Conservation (phyloP, 2,888 invertebrate species). For the Epirrhoe tristata region DNA sequence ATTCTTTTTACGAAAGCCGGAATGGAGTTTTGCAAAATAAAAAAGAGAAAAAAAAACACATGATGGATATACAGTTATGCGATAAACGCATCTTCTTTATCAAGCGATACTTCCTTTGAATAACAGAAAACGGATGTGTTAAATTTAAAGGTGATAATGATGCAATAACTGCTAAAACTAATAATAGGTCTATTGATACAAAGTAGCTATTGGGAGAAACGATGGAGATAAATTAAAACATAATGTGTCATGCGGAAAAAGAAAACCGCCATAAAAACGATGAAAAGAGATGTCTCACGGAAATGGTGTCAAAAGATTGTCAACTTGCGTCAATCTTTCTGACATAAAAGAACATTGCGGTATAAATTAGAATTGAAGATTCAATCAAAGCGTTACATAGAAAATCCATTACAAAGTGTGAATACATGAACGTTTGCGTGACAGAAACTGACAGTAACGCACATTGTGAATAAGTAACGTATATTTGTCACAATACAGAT, state of each 20-base stretch:
- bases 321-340: conserved; percentile 18
- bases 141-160: too few relatives aligned
- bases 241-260: not conserved
- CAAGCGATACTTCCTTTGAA: too few relatives aligned
- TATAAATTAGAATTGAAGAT: conserved; percentile 26
- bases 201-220: not conserved
- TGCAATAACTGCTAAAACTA: too few relatives aligned
- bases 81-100: too few relatives aligned
- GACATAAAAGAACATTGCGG: conserved; percentile 11
- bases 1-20: not conserved
- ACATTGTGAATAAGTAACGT: conserved; percentile 10
- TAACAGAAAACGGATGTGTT: too few relatives aligned
- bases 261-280: not conserved
- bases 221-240: not conserved
- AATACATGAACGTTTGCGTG: conserved; percentile 27
- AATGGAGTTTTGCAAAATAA: not conserved
- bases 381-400: conserved; percentile 23
- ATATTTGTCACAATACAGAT: conserved; percentile 34
- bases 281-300: conserved; percentile 16
- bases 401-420: conserved; percentile 23
- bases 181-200: too few relatives aligned
- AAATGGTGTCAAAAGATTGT: conserved; percentile 20
- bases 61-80: too few relatives aligned
- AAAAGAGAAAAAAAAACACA: too few relatives aligned
- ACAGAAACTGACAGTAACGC: conserved; percentile 10